Base-by-base conservation (phyloP, 2,797 vertebrate genomes). In the Poecilia velifera region DNA sequence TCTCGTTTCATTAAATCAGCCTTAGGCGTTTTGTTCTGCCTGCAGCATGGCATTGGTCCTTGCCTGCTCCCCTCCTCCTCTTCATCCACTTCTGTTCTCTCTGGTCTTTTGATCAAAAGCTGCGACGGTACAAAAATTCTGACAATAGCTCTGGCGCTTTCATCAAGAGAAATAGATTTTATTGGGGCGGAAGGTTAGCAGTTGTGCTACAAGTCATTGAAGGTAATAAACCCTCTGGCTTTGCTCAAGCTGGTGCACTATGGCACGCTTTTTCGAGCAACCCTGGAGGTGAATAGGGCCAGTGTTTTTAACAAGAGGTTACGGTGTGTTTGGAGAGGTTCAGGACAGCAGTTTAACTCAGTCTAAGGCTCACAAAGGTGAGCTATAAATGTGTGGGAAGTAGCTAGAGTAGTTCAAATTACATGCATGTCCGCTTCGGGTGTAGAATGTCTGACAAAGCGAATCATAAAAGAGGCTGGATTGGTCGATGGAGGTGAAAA, bases 1-100 rank as follows among this genome's bases (percentile, higher is more conserved):
- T 91, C 87, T 89, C 81, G 75, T 73, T 88, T 91, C 84, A 91
- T 93, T 89, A 91, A 88, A 91, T 92, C 85, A 90, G 94, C 91
- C 91, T 53, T 2, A 79, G 88, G 93, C 89, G 0, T 86, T 92
- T 89, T 92, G 92, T 93, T 93, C 88, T 84, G 92, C 91, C 90
- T 86, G 89, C 78, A 84, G 92, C 83, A 1, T 47, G 70, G 86
- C 82, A 82, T 73, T 73, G 70, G 86, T 90, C 84, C 86, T 87
- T 49, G 18, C 71, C 59, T 84, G 83, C 83, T 90, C 76, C 77
- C 75, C 81, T 85, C 79, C 72, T 85, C 62, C 80, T 82, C 81
- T 87, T 83, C 64, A 79, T 84, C 47, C 5, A 78, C 74, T 76
- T 82, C 81, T 88, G 75, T 75, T 84, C 85, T 80, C 79, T 36